Base-by-base conservation (phyloP, 2,888 invertebrate genomes). In the Nomada ruficornis region DNA sequence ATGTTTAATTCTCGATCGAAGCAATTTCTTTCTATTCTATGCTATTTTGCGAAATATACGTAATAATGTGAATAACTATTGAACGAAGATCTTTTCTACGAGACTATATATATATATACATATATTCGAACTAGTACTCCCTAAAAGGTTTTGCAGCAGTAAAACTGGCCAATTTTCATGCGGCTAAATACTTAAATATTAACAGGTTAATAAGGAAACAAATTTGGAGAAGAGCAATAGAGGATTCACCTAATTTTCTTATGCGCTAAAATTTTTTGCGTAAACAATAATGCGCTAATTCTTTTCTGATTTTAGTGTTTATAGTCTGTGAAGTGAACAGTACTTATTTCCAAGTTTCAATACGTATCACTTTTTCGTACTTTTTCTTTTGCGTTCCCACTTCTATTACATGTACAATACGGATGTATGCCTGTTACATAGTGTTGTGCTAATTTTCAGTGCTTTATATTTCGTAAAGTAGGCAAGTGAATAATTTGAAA, bases 171-270 rank as follows among this genome's bases (percentile, higher is more conserved):
- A 81, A 65, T 84, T 82, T 70, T 62, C 62, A 83, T 63, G 90
- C 90, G 91, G 89, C 88, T 87, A 73, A 78, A 87, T 91, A 92
- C 91, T 92, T 92, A 91, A 36, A 89, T 62, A 69, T 79, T 75
- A 57, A 59, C 70, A 65, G 71, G 63, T 75, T 79, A 80, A 86
- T 82, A 75, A 70, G 65, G 62, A 80, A 85, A 76, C 75, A 77
- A 72, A 57, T n/a, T 84, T 64, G 1, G 70, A 26, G 13, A 44
- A 63, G 55, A 69, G 59, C 47, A 65, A 62, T 52, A 59, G 60
- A n/a, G 15, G 11, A 47, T 59, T 47, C 44, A 26, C 18, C 64
- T 59, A 36, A 67, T 29, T 10, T 44, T 18, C 50, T 80, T 70
- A 15, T 15, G 20, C 29, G 55, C 7, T 18, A 47, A 50, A 36